Evolutionary conservation across 2,888 invertebrate species (phyloP).

Genomic region (Ptilodon capucinus): DNA sequence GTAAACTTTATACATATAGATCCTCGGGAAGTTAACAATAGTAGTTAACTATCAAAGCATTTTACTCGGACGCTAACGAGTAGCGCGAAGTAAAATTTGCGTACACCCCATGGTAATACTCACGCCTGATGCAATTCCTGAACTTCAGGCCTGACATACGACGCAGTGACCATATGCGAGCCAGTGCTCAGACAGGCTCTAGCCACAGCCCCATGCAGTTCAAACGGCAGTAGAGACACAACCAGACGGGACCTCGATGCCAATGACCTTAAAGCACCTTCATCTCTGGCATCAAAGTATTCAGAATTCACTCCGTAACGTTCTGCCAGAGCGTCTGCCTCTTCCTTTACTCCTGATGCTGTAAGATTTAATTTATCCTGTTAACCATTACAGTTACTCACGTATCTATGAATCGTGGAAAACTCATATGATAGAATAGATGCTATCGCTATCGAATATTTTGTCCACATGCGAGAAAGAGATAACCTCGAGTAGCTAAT

Average conservation of each 20-base stretch:
- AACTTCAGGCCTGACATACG: conserved; percentile 94
- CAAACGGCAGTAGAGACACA: conserved; percentile 95
- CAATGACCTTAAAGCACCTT: conserved; percentile 86
- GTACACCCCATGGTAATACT: conserved; percentile 43
- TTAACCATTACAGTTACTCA: too few relatives aligned
- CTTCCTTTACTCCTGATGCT: conserved; percentile 93
- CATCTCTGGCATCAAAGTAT: conserved; percentile 91
- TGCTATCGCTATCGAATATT: too few relatives aligned
- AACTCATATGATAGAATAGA: too few relatives aligned
- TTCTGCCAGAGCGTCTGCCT: conserved; percentile 92
- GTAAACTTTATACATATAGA: too few relatives aligned
- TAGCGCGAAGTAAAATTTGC: not conserved
- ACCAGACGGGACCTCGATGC: conserved; percentile 89
- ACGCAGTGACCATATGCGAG: conserved; percentile 98
- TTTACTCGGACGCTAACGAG: too few relatives aligned
- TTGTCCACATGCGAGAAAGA: too few relatives aligned
- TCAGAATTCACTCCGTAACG: conserved; percentile 90
- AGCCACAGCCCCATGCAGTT: conserved; percentile 93
- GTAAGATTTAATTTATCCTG: too few relatives aligned
- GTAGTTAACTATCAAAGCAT: too few relatives aligned
- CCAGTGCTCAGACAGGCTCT: conserved; percentile 92
- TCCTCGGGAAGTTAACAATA: too few relatives aligned
- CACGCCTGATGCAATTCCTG: conserved; percentile 89
- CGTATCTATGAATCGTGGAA: too few relatives aligned
- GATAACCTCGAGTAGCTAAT: too few relatives aligned